Evolutionary conservation across 2,888 invertebrate species (phyloP).

Genomic region (Ormyrus labotus): DNA sequence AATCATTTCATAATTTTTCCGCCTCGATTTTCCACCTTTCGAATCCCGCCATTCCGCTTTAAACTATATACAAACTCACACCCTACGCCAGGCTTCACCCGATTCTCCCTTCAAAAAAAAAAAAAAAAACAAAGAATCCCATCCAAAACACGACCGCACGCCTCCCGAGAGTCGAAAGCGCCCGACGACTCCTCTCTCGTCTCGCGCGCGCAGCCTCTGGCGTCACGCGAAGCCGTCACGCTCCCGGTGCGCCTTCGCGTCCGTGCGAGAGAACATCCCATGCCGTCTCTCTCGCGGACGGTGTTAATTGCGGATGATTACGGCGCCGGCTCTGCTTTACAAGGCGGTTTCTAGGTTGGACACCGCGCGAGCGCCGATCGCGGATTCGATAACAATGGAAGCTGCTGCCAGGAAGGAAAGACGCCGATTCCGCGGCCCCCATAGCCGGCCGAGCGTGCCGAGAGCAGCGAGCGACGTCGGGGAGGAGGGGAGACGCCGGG

Average conservation of each 20-base stretch:
- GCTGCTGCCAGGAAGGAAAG: too few relatives aligned
- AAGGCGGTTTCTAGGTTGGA: slow-evolving; percentile 73
- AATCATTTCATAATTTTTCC: too few relatives aligned
- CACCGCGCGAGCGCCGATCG: slow-evolving; percentile 58
- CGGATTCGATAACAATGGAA: background rate
- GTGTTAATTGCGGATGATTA: slow-evolving; percentile 63
- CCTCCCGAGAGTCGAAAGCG: too few relatives aligned
- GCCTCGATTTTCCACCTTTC: too few relatives aligned
- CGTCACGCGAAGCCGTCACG: slow-evolving; percentile 2
- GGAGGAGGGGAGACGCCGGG: background rate
- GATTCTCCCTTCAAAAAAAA: too few relatives aligned
- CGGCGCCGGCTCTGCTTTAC: slow-evolving; percentile 38
- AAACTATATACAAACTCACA: too few relatives aligned
- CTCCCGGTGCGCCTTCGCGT: background rate
- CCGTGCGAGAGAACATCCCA: background rate
- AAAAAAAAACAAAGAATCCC: too few relatives aligned
- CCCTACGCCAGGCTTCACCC: too few relatives aligned
- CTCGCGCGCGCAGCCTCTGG: too few relatives aligned
- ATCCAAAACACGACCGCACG: too few relatives aligned
- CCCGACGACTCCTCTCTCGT: too few relatives aligned
- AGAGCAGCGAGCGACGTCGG: slow-evolving; percentile 61
- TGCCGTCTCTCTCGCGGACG: slow-evolving; percentile 6
- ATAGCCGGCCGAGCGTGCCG: slow-evolving; percentile 71
- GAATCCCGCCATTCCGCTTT: too few relatives aligned
- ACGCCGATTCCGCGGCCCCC: slow-evolving; percentile 63